Conservation (phyloP, 2,888 invertebrate genomes). For the Zygogramma bicolorata region DNA sequence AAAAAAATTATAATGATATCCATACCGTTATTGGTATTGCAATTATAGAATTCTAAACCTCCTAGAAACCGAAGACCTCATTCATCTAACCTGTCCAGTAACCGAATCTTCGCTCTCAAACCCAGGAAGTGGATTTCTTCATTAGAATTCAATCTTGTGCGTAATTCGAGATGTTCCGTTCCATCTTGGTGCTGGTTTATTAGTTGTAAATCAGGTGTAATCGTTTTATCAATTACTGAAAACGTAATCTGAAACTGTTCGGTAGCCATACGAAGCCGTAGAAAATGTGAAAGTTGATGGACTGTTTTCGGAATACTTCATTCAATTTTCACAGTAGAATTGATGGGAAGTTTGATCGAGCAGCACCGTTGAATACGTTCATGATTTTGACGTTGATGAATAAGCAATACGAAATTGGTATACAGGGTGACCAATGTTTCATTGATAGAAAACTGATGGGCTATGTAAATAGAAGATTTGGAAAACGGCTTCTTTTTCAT, state of each 20-base stretch:
- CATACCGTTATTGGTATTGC: not conserved
- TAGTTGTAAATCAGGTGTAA: conserved; percentile 14
- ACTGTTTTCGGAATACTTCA: not conserved
- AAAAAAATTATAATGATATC: no score
- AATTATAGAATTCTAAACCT: not conserved
- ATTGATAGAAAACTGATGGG: no score
- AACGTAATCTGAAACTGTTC: conserved; percentile 14
- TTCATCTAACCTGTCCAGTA: not conserved
- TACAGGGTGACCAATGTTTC: no score
- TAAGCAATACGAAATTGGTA: not conserved
- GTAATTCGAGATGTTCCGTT: conserved; percentile 7
- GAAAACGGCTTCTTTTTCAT: no score
- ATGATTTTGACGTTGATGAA: not conserved
- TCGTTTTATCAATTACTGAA: conserved; percentile 9
- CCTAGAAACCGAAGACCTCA: not conserved
- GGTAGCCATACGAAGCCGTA: conserved; percentile 10
- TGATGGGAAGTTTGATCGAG: not conserved
- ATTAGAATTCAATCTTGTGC: not conserved
- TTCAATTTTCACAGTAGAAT: not conserved
- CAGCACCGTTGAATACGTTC: not conserved
- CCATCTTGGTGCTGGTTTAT: not conserved
- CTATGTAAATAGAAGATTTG: no score
- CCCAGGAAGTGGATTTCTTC: conserved; percentile 1
- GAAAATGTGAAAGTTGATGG: conserved; percentile 1
- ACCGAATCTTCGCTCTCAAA: not conserved